A percentile compares a stretch with the other conserved stretches of the same genome.
Evolutionary conservation across 2,113 vertebrate genomes (phyloP).

Genomic region (Tetrax tetrax): DNA sequence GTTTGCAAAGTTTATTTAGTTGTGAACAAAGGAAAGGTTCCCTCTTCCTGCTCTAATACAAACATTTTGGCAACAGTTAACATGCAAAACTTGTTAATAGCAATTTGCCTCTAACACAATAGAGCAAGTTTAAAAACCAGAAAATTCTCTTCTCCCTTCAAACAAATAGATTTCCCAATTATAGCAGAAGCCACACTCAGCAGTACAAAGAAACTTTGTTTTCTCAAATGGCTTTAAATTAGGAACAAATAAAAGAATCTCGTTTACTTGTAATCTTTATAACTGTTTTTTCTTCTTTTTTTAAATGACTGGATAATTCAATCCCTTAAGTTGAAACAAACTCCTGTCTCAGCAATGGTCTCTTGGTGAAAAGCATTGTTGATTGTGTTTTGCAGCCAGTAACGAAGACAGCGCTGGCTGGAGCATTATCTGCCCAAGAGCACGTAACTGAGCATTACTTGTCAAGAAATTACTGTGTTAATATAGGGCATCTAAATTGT

Average conservation of each 20-base stretch:
- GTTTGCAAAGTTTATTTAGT: background rate
- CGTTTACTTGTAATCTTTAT: background rate
- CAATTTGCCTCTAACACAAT: background rate
- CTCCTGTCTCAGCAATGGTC: conserved; percentile 7
- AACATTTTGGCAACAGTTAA: background rate
- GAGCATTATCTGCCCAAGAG: background rate
- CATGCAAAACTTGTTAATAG: background rate
- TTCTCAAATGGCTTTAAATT: background rate
- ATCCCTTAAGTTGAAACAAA: background rate
- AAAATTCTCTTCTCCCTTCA: background rate
- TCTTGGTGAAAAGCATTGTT: background rate
- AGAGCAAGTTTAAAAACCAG: background rate
- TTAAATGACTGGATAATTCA: background rate
- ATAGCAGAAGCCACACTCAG: background rate
- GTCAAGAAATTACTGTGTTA: background rate
- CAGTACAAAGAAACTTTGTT: background rate
- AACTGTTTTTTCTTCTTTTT: background rate
- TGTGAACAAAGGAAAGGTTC: background rate
- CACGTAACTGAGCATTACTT: background rate
- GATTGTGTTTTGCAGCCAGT: background rate
- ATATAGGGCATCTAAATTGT: background rate
- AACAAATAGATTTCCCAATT: background rate
- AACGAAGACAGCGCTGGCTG: background rate
- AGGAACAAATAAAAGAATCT: background rate
- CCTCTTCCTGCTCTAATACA: background rate